Conservation (phyloP, 2,113 vertebrate species). For the Hippocampus mohnikei region DNA sequence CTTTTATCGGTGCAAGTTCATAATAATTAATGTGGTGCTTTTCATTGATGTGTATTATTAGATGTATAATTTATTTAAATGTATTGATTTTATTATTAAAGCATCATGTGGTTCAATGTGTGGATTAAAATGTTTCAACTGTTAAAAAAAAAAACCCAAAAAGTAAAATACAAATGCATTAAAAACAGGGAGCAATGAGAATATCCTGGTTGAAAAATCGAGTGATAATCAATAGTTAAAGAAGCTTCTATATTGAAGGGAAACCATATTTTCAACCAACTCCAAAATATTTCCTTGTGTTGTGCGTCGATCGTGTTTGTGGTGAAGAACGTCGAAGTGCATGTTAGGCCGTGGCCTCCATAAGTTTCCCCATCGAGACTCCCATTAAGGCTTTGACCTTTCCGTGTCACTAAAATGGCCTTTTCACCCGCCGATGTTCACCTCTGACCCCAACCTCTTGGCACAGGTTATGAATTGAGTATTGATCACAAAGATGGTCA, state of each 20-base stretch:
- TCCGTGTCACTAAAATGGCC: conserved; percentile 66
- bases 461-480: conserved; percentile 51
- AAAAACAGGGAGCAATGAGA: too few species aligned
- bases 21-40: too few species aligned
- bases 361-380: conserved; percentile 60
- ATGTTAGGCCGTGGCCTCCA: conserved; percentile 60
- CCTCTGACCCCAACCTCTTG: conserved; percentile 61
- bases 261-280: neutral
- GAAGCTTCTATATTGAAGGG: neutral
- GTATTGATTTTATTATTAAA: too few species aligned
- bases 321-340: conserved; percentile 2
- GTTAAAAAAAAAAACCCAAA: neutral
- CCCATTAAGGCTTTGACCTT: conserved; percentile 75
- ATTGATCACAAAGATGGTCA: conserved; percentile 59
- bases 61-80: too few species aligned
- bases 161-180: neutral
- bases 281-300: neutral
- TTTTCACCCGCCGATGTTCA: conserved; percentile 66
- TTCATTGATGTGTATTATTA: too few species aligned
- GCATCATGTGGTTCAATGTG: too few species aligned
- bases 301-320: conserved; percentile 12
- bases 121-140: neutral
- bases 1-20: too few species aligned
- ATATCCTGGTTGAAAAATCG: too few species aligned
- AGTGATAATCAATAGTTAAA: too few species aligned